Base-by-base conservation (phyloP, 2,888 invertebrate species). In the Automeris io region DNA sequence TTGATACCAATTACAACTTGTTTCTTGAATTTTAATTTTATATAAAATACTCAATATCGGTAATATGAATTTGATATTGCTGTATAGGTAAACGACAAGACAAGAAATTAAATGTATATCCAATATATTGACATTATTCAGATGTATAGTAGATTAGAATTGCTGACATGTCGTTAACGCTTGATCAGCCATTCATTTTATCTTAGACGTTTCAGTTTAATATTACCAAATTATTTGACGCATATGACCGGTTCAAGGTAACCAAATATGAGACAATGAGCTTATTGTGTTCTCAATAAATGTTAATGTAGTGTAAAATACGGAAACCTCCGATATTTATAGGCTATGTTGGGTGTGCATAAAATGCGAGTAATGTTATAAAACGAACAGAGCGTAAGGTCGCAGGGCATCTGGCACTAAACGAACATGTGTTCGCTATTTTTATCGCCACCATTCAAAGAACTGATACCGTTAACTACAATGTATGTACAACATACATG, bases 321-420 rank as follows among this genome's bases (percentile, higher is more conserved):
- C 47, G 51, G 52, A 58, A 66, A 59, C 53, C 47, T 56, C 54
- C 61, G 62, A 69, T 74, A 71, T 73, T 71, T 71, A 70, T 64
- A 65, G 63, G 51, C 51, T 42, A 49, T 51, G 57, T 37, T 49
- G 46, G 46, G 29, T 45, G 60, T 65, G 57, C 56, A 62, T 67
- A 61, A 63, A 68, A 61, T 45, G 48, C 47, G 40, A 43, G 51
- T 50, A 46, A 47, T 54, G 64, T 56, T 70, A 59, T 67, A 67
- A 68, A 75, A 57, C 60, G 60, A 54, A 54, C 62, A 47, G 54
- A 60, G 56, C 59, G 70, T 79, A 78, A 80, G 81, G 79, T 83
- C 80, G 70, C 78, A 75, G 79, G 83, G 83, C 83, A 83, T 83
- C 83, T 83, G 85, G 83, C 71, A 61, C 55, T 51, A 52, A 57